Evolutionary conservation across 2,113 vertebrate genomes (phyloP), one percentile per base, ranked within the genome.

Genomic region (Ammodytes marinus): DNA sequence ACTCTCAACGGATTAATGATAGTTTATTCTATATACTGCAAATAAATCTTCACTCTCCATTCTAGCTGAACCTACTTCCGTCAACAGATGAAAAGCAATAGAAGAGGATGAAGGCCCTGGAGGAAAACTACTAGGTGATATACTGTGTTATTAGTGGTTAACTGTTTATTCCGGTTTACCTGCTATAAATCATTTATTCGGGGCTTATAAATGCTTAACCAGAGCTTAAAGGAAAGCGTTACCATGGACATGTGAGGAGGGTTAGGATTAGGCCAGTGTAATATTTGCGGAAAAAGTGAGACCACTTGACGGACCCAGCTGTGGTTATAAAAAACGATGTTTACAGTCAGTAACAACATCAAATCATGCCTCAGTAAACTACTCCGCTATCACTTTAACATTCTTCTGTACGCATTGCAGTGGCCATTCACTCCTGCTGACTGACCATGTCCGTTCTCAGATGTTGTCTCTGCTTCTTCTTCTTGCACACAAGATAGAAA

Each of bases 251-350:
- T 15, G 4, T 71, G 14, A 64, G 39, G 35, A 70, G 27, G 27
- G 65, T 54, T 50, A 63, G 27, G 27, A 2, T 27, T 27, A 63
- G 12, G 69, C 46, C 17, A 57, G 58, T 17, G 3, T 55, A 54
- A 52, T 55, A 55, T 49, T 54, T 46, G 54, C n/a, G 27, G 27
- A 27, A 52, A 45, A 15, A 65, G 19, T 39, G 57, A 40, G 35
- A 69, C 13, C 35, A 58, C 8, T 11, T 11, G 11, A 52, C 15
- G n/a, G 40, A 45, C 15, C 17, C 43, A 14, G 43, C 40, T 74
- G 61, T 73, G 19, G 60, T 54, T 53, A 19, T 19, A 45, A 53
- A 42, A 67, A 69, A 66, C n/a, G 5, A 53, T 11, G 47, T 69
- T 46, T 57, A 72, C 46, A 27, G 27, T 27, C 60, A 60, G 40